Conservation (phyloP, 2,797 vertebrate genomes). For the Sebastes jordani region DNA sequence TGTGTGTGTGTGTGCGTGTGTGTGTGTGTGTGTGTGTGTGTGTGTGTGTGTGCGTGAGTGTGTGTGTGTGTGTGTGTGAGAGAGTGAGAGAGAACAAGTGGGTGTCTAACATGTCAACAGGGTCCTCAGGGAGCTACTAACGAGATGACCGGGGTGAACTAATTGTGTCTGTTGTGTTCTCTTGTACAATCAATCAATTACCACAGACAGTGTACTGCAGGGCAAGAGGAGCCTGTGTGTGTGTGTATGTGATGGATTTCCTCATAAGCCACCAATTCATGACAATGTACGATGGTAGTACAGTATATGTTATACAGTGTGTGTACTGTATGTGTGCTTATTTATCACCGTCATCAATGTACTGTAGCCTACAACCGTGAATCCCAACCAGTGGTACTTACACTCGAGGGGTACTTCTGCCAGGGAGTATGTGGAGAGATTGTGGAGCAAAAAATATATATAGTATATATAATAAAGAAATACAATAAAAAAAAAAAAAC, state of each 20-base stretch:
- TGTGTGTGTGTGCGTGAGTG: slow-evolving; percentile 3
- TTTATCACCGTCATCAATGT: background rate
- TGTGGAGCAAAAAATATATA: background rate
- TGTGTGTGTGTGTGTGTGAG: background rate
- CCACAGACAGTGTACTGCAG: slow-evolving; percentile 36
- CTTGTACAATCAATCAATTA: slow-evolving; percentile 80
- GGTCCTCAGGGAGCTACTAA: slow-evolving; percentile 57
- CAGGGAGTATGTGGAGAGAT: background rate
- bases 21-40: background rate
- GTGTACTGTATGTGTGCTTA: background rate
- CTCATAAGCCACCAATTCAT: background rate
- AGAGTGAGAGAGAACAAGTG: slow-evolving; percentile 7
- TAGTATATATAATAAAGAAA: too few species aligned
- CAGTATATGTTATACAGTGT: background rate
- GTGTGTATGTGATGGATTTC: background rate
- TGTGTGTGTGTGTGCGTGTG: background rate
- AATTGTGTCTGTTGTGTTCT: slow-evolving; percentile 77
- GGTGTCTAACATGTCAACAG: slow-evolving; percentile 49
- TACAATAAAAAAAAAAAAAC: too few species aligned
- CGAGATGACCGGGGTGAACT: slow-evolving; percentile 72
- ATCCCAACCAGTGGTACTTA: background rate
- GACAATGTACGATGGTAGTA: background rate
- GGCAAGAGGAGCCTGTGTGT: slow-evolving; percentile 11
- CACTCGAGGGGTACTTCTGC: background rate
- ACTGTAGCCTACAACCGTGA: background rate